phyloP scores from a whole-genome alignment of 2,113 vertebrate genomes.

The Nothocercus julius region DNA sequence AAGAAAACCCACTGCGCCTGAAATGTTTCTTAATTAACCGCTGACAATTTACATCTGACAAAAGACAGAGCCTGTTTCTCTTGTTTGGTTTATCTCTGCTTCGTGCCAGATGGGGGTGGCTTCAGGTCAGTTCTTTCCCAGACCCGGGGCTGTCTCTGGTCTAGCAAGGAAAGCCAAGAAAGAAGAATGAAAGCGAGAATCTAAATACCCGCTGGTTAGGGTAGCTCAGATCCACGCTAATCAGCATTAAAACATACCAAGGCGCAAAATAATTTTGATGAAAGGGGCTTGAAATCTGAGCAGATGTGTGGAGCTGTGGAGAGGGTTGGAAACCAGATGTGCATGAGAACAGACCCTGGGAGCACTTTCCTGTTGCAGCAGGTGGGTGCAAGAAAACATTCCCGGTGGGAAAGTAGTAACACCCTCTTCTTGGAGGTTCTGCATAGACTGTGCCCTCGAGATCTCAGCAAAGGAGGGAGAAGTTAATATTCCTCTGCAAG shows the following conservation, averaged over 20 bases:
- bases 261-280: slow-evolving; percentile 23
- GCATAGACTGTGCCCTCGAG: neutral
- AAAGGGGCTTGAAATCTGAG: neutral
- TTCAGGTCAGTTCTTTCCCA: slow-evolving; percentile 62
- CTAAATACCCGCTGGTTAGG: neutral
- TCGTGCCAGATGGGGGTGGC: slow-evolving; percentile 36
- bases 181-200: neutral
- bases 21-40: slow-evolving; percentile 55
- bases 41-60: slow-evolving; percentile 57
- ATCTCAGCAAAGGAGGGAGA: neutral
- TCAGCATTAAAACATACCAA: neutral
- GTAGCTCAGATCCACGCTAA: slow-evolving; percentile 28
- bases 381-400: neutral
- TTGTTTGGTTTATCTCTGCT: slow-evolving; percentile 38
- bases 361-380: neutral
- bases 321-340: neutral
- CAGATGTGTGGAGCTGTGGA: neutral
- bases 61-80: slow-evolving; percentile 68
- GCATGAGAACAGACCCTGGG: neutral
- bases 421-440: rapidly evolving
- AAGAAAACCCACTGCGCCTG: neutral
- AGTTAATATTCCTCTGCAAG: neutral
- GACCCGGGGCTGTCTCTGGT: slow-evolving; percentile 40
- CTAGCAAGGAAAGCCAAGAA: neutral
- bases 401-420: neutral